A percentile compares a stretch with the other conserved stretches of the same genome.
phyloP scores from a whole-genome alignment of 1,140 invertebrate genomes.

The Ericerus pela region DNA sequence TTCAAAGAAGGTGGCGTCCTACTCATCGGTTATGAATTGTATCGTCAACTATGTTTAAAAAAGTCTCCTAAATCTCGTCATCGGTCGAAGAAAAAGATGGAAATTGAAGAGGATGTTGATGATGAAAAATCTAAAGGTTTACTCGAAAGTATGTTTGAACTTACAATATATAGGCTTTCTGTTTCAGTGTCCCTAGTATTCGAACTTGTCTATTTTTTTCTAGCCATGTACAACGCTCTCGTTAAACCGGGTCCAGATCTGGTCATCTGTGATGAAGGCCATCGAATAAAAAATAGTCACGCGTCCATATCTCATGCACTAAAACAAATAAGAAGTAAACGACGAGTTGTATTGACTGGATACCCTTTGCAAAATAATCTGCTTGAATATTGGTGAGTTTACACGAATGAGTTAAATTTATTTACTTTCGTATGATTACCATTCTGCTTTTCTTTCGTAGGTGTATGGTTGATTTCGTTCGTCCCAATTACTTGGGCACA shows the following conservation, averaged over 20 bases:
- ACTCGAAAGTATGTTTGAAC: slow-evolving; percentile 49
- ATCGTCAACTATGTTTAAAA: slow-evolving; percentile 69
- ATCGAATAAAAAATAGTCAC: slow-evolving; percentile 90
- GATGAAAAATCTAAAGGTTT: slow-evolving; percentile 69
- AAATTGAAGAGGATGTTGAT: slow-evolving; percentile 41
- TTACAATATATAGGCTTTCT: neutral
- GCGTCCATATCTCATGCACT: slow-evolving; percentile 83
- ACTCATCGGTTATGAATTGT: slow-evolving; percentile 95
- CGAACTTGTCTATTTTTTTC: slow-evolving; percentile 20
- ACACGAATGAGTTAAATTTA: neutral
- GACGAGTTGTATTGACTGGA: slow-evolving; percentile 80
- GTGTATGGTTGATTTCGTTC: slow-evolving; percentile 90
- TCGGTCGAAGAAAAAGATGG: slow-evolving; percentile 35
- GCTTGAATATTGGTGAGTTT: slow-evolving; percentile 77
- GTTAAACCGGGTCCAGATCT: slow-evolving; percentile 86
- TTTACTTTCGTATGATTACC: neutral
- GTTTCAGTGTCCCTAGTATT: neutral
- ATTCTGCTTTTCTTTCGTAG: neutral
- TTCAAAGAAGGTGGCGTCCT: slow-evolving; percentile 75
- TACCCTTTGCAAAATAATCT: slow-evolving; percentile 95
- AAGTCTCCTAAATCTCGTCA: slow-evolving; percentile 44
- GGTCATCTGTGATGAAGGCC: slow-evolving; percentile 90
- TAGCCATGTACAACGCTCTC: slow-evolving; percentile 71
- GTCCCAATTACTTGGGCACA: slow-evolving; percentile 81
- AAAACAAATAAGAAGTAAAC: slow-evolving; percentile 78